Evolutionary conservation across 2,888 invertebrate species (phyloP), one percentile per base, ranked within the genome.

Genomic region (Lycia hirtaria): DNA sequence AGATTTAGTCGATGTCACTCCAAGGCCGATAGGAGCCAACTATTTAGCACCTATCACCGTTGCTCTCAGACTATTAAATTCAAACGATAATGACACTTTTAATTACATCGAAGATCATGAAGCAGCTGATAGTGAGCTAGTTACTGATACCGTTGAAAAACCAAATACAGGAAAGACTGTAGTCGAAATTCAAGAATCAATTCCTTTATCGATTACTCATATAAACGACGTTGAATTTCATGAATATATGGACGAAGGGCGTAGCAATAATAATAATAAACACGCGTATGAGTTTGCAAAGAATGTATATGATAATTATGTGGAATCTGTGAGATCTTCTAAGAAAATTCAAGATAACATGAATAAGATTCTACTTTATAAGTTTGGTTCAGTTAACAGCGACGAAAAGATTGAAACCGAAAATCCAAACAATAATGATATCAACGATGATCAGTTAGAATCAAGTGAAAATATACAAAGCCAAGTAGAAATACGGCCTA

Each of bases 111-210:
- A 89, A 32, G 90, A 91, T 53, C 81, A 83, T 43, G 89, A 88
- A 62, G 75, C 76, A 15, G 81, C 89, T 2, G 88, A 90, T 45
- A 90, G 87, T 60, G 92, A 92, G 73, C 61, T 87, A 3, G 65
- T 90, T 51, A 62, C 83, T 26, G 75, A 87, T 33, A 85, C 87
- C 41, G 83, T 92, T 7, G 72, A 81, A 56, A 81, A 72, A 58
- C 92, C 93, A 6, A 70, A 80, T 12, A 85, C 80, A 56, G 87
- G 87, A 47, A 93, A 87, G 67, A 94, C 94, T 0, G 79, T 91
- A 28, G 94, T 95, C 0, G 94, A 95, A 83, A 81, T 95, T 3
- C 95, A 95, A 69, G 90, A 94, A 76, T 95, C 95, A 0, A 83
- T 95, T 14, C 94, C 94, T 0, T 79, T 93, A 55, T 93, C 93